Conservation (phyloP, 92 coral and sea anemone genomes). For the Desmophyllum pertusum region DNA sequence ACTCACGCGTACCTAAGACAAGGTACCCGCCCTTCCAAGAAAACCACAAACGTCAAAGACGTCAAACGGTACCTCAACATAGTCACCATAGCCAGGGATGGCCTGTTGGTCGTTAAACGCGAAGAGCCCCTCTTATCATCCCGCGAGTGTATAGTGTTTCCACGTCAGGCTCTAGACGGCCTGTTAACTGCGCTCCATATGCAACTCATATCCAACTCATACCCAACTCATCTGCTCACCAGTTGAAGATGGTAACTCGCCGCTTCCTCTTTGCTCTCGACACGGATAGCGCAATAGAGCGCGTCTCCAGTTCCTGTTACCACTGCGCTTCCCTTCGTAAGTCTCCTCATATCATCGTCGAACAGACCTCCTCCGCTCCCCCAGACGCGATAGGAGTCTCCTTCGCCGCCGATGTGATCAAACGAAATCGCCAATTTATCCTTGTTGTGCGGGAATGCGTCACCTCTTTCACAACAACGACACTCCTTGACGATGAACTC, state of each 20-base stretch:
- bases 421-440: conserved; percentile 47
- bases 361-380: conserved; percentile 56
- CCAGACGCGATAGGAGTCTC: conserved; percentile 50
- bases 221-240: conserved; percentile 62
- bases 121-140: conserved; percentile 57
- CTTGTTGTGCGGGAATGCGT: conserved; percentile 39
- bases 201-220: conserved; percentile 53
- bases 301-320: conserved; percentile 51
- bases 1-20: conserved; percentile 62
- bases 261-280: conserved; percentile 68
- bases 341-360: conserved; percentile 52
- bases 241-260: conserved; percentile 56
- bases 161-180: conserved; percentile 65
- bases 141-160: conserved; percentile 62
- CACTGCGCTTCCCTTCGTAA: conserved; percentile 52
- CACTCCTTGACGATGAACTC: conserved; percentile 38
- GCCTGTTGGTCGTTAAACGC: conserved; percentile 68
- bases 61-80: conserved; percentile 65
- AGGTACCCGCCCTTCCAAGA: conserved; percentile 72
- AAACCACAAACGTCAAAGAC: conserved; percentile 64
- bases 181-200: conserved; percentile 67
- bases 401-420: conserved; percentile 54
- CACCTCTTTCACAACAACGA: conserved; percentile 46
- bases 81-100: conserved; percentile 57
- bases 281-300: conserved; percentile 58